Evolutionary conservation across 2,113 vertebrate species (phyloP), one percentile per base, ranked within the genome.

Genomic region (Rhegmatorhina hoffmannsi): DNA sequence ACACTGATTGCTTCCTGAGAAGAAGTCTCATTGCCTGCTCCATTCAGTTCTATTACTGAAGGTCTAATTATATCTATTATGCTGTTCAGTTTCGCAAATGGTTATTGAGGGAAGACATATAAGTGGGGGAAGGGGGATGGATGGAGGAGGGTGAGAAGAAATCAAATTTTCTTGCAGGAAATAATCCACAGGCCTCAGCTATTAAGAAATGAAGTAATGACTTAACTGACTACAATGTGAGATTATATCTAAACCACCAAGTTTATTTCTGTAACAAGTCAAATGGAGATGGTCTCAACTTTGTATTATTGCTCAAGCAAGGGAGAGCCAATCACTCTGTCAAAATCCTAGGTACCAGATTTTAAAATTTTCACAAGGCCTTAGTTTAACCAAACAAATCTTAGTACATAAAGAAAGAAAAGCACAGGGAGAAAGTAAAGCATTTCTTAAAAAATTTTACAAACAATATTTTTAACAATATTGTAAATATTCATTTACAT

Each of bases 31-130:
- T 92, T 91, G 94, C 97, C 95, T 96, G 83, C 84, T 97, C 95
- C 90, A 91, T 97, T 97, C 86, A 90, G 92, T 95, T 84, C 96
- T 97, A 87, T 98, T 97, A 98, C 79, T 82, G 89, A 94, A 97
- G 91, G 92, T 97, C 98, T 98, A 97, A 98, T 98, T 98, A 96
- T 94, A 96, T 97, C 96, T 97, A 95, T 98, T 98, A 98, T 95
- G 66, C 94, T 95, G 82, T 97, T 98, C 95, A 94, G 77, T 97
- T 98, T 97, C 96, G 96, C 78, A 91, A 95, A 90, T 36, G 1
- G 49, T 59, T 97, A 85, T 68, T 80, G 72, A 85, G 85, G 46
- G 6, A 87, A 46, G 34, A 64, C 0, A 0, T 66, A 78, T 53
- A 90, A 36, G 29, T 17, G 62, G 13, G 11, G 18, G 8, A n/a